Evolutionary conservation across 2,888 invertebrate species (phyloP), one percentile per base, ranked within the genome.

Genomic region (Tineola bisselliella): DNA sequence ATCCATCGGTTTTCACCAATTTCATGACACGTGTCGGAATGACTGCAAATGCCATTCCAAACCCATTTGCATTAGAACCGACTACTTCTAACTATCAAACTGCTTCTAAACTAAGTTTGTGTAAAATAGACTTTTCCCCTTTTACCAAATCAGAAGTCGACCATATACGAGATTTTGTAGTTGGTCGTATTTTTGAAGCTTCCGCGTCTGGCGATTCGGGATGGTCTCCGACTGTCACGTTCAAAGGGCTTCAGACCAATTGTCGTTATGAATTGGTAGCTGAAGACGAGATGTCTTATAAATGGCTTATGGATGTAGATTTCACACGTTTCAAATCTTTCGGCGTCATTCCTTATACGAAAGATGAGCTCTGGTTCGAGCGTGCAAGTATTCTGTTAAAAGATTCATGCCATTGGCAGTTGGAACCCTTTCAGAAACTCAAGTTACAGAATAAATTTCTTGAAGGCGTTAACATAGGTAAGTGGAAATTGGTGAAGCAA

Each of bases 301-400:
- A 79, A 63, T 87, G 86, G 86, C 68, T 86, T 44, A 31, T 78
- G 19, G 68, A 69, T 56, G 68, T 83, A 64, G 72, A 83, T 71
- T 84, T 81, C 65, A 71, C 70, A 18, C 68, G 70, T 1, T 79
- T 82, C 33, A 62, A 62, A 13, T 64, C 68, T 12, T 83, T 81
- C 65, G 72, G 76, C 62, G 75, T 83, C 1, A 65, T 84, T 10
- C 78, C 81, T 12, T 84, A 83, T 64, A 79, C 78, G 0, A 76
- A 77, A 38, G 84, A 86, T 64, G 79, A 86, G 66, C 63, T 84
- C 62, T 84, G 81, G 83, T 83, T 77, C 65, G 83, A 86, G 64
- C 74, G 86, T 1, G 84, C 81, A 0, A 84, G 84, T 4, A 73
- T 87, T 25, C 84, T 84, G 83, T 69, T 87, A 18, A 84, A 83